These are phyloP conservation scores for Poecilia gillii DNA, from an alignment of 2,797 vertebrate species.

Conservation along the genomic window DNA sequence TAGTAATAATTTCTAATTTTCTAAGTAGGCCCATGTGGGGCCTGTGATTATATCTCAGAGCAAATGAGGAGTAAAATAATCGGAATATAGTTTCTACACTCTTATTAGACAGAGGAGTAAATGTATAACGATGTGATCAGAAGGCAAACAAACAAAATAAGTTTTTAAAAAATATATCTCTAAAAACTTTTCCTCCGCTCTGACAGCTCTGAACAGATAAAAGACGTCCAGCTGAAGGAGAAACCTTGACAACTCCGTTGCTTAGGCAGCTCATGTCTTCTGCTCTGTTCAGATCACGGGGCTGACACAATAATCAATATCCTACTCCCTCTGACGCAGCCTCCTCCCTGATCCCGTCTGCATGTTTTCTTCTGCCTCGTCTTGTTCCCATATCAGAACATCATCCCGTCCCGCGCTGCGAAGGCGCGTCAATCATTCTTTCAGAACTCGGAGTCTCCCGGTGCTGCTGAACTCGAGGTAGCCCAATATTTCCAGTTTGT, in stretches of 20 bases:
- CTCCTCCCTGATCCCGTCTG: slow-evolving; percentile 29
- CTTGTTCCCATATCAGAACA: slow-evolving; percentile 16
- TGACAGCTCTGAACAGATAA: background rate
- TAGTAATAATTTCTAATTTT: too few relatives aligned
- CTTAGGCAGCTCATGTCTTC: slow-evolving; percentile 5
- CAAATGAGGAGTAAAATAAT: background rate
- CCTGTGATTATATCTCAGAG: background rate
- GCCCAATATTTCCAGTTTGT: slow-evolving; percentile 1
- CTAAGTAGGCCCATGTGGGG: background rate
- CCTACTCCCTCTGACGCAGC: slow-evolving; percentile 14
- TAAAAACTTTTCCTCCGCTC: background rate
- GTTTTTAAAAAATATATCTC: background rate
- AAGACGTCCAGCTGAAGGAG: slow-evolving; percentile 4
- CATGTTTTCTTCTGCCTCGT: slow-evolving; percentile 11
- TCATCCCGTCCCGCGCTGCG: slow-evolving; percentile 9
- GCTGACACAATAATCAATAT: slow-evolving; percentile 3
- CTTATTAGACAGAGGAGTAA: background rate
- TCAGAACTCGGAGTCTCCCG: slow-evolving; percentile 15
- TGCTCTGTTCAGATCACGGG: slow-evolving; percentile 1
- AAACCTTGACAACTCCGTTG: background rate
- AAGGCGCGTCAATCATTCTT: slow-evolving; percentile 36
- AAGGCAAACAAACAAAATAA: background rate
- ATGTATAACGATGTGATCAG: background rate
- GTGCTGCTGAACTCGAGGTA: slow-evolving; percentile 11
- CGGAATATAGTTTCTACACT: background rate